phyloP scores from a whole-genome alignment of 2,113 vertebrate genomes.

The Sylvicapra grimmia region DNA sequence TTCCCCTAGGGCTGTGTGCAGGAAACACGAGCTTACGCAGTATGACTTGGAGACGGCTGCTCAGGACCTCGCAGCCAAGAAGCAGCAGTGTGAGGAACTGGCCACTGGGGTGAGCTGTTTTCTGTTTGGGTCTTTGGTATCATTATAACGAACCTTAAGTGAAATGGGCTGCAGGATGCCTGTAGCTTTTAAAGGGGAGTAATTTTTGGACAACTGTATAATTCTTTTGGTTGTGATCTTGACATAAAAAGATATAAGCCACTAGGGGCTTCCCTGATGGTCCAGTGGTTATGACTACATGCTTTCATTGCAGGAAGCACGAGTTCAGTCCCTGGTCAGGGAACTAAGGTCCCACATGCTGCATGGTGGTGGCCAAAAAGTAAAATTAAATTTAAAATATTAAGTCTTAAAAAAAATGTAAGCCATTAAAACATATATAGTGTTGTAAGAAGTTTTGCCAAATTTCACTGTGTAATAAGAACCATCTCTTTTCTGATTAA shows the following conservation, averaged over 20 bases:
- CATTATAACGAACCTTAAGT: background rate
- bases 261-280: background rate
- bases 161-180: background rate
- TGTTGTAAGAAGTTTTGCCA: background rate
- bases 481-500: background rate
- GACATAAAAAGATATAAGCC: background rate
- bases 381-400: background rate
- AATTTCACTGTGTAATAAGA: background rate
- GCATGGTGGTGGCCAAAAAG: background rate
- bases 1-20: constrained; percentile 89
- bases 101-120: constrained; percentile 86
- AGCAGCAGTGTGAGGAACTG: constrained; percentile 94
- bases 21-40: constrained; percentile 94
- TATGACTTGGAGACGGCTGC: constrained; percentile 91
- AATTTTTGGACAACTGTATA: background rate
- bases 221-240: background rate
- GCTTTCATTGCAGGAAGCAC: background rate
- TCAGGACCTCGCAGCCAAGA: constrained; percentile 91
- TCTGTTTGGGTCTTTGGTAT: background rate
- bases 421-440: background rate
- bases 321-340: background rate
- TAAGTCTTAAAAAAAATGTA: background rate
- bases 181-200: background rate
- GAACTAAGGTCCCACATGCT: background rate
- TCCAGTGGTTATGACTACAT: background rate